Percentiles rank a stretch among this genome's conserved stretches.
Conservation (phyloP, 2,888 invertebrate species). For the Macrostomum cliftonense region DNA sequence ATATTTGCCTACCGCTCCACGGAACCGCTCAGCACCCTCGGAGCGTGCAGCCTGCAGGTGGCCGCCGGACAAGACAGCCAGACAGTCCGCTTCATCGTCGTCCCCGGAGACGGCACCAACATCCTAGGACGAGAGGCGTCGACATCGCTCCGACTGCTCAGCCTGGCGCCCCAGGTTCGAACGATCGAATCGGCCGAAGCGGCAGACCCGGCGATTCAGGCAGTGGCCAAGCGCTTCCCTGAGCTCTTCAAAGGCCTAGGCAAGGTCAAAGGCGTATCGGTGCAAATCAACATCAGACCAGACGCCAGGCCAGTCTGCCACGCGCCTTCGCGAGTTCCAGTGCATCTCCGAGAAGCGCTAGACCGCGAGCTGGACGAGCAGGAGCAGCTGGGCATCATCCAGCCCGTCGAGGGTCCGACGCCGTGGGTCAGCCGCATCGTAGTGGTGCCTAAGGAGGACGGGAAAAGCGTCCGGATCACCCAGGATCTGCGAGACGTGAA, state of each 20-base stretch:
- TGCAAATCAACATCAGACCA: constrained; percentile 6
- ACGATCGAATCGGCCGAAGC: too few relatives aligned
- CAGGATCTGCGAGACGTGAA: constrained; percentile 15
- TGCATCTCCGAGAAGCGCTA: constrained; percentile 8
- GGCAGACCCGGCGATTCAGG: too few relatives aligned
- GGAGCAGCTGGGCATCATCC: constrained; percentile 11
- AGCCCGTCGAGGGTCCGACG: constrained; percentile 11
- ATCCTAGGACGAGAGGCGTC: too few relatives aligned
- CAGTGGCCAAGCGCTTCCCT: neutral
- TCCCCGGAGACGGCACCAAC: too few relatives aligned
- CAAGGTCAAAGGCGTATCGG: constrained; percentile 10
- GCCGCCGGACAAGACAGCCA: too few relatives aligned
- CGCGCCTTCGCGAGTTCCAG: constrained; percentile 6
- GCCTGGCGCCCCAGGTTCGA: too few relatives aligned
- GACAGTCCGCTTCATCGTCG: too few relatives aligned
- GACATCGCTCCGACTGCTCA: too few relatives aligned
- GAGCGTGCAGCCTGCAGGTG: too few relatives aligned
- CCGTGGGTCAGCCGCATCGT: constrained; percentile 13
- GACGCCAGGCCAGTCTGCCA: constrained; percentile 13
- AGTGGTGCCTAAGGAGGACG: constrained; percentile 14
- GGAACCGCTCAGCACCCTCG: too few relatives aligned
- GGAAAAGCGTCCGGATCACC: constrained; percentile 16
- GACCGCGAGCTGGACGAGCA: constrained; percentile 10
- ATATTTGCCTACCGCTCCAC: too few relatives aligned
- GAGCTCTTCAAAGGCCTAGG: constrained; percentile 12